phyloP scores from a whole-genome alignment of 35 echinoderm and acorn worm species.

The Strongylocentrotus purpuratus region DNA sequence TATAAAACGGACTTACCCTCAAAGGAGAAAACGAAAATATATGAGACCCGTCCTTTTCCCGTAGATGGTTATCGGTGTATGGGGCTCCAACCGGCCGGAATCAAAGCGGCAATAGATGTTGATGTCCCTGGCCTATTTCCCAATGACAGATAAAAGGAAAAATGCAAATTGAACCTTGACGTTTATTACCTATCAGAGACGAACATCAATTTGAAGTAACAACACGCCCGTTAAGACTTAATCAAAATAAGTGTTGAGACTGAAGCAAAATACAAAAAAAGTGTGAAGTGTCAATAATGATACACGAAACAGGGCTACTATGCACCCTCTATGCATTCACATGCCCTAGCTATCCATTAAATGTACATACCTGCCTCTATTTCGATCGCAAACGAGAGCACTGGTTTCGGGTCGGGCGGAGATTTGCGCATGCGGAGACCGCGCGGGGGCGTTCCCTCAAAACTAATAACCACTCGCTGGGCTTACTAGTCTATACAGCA shows the following conservation, averaged over 20 bases:
- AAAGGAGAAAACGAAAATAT: no score
- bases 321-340: not conserved
- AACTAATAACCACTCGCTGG: conserved; percentile 1
- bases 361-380: not conserved
- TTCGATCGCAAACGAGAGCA: not conserved
- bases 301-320: not conserved
- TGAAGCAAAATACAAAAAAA: not conserved
- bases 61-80: no score
- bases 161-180: no score
- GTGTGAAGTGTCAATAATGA: not conserved
- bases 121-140: no score
- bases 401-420: not conserved
- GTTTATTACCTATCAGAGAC: not conserved
- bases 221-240: not conserved
- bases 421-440: not conserved
- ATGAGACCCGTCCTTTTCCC: no score
- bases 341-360: not conserved
- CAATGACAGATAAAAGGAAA: no score
- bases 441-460: not conserved
- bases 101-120: no score
- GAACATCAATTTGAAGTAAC: not conserved
- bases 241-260: not conserved
- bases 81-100: no score
- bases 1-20: no score
- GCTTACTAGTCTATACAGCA: not conserved